These are phyloP conservation scores for Unio pictorum DNA, from an alignment of 2,888 invertebrate species.

Conservation along the genomic window DNA sequence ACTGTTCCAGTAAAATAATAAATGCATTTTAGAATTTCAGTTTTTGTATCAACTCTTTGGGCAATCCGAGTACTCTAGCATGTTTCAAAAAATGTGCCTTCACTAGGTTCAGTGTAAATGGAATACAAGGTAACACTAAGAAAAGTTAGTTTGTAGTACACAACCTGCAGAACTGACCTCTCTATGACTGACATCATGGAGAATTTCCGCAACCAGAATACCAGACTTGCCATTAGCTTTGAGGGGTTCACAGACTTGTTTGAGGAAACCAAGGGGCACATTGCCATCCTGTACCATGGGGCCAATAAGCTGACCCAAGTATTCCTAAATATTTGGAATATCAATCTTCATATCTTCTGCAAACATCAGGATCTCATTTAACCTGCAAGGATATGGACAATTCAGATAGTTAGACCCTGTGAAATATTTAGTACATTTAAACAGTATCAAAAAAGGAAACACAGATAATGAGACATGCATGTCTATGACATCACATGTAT, in stretches of 20 bases:
- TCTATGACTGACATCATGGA: constrained; percentile 71
- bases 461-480: no score
- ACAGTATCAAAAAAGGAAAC: no score
- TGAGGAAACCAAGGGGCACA: constrained; percentile 61
- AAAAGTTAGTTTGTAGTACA: background rate
- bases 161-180: constrained; percentile 54
- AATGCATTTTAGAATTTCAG: no score
- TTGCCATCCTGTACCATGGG: constrained; percentile 67
- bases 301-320: constrained; percentile 82
- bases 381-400: constrained; percentile 68
- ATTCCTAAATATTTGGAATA: constrained; percentile 87
- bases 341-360: constrained; percentile 86
- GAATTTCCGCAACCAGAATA: constrained; percentile 76
- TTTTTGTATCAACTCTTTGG: no score
- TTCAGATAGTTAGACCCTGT: background rate
- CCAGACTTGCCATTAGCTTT: constrained; percentile 58
- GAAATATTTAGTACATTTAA: no score
- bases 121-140: no score
- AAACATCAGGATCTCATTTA: constrained; percentile 78
- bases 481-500: no score
- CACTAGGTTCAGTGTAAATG: no score
- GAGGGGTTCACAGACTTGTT: constrained; percentile 61
- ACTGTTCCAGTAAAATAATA: no score
- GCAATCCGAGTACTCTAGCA: no score
- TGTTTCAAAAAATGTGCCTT: no score